Percentiles rank a stretch among this genome's conserved stretches.
phyloP scores from a whole-genome alignment of 2,888 invertebrate genomes.

The Acholoe squamosa region DNA sequence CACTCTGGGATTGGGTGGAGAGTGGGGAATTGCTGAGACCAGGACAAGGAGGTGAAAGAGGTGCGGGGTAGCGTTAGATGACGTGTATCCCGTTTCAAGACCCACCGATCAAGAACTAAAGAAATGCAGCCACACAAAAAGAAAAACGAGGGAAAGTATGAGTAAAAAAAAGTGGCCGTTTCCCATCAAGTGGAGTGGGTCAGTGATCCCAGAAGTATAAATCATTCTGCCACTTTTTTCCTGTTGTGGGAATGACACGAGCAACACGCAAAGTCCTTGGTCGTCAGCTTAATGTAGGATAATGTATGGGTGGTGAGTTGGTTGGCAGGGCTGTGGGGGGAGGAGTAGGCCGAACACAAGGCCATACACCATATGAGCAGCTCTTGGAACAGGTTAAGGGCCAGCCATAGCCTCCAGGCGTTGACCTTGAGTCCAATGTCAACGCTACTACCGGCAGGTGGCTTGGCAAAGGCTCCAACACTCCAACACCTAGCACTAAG shows the following conservation, averaged over 20 bases:
- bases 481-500: no score
- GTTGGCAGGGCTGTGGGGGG: no score
- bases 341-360: no score
- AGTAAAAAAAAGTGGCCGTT: background rate
- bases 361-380: no score
- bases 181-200: conserved; percentile 10
- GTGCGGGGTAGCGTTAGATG: background rate
- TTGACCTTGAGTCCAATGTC: no score
- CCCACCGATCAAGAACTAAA: background rate
- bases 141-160: no score
- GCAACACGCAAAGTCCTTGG: background rate
- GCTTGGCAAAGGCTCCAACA: no score
- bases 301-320: no score
- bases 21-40: background rate
- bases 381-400: no score
- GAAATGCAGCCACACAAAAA: background rate
- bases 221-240: conserved; percentile 18
- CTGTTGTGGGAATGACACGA: background rate
- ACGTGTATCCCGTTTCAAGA: background rate
- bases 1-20: background rate
- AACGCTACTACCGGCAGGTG: no score
- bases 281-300: no score
- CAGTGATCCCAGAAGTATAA: background rate
- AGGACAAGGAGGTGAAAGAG: background rate
- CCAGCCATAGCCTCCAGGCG: no score